phyloP scores from a whole-genome alignment of 2,888 invertebrate species.

The Tiliacea aurago region DNA sequence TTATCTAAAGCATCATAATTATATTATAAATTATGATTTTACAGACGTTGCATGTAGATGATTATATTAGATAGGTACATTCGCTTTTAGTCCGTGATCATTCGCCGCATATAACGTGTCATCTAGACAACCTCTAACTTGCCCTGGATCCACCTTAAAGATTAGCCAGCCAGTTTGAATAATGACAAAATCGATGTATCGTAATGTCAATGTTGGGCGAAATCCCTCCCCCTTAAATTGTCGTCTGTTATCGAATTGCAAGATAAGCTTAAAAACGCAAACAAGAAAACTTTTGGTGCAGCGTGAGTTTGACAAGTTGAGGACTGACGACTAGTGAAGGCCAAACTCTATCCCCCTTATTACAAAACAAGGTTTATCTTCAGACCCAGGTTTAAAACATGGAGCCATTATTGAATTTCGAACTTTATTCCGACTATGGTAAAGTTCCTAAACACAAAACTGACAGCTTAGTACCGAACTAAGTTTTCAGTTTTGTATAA shows the following conservation, averaged over 20 bases:
- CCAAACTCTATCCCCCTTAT: too few relatives aligned
- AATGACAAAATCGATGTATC: slow-evolving; percentile 17
- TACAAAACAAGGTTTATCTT: too few relatives aligned
- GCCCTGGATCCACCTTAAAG: slow-evolving; percentile 7
- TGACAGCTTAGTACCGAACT: too few relatives aligned
- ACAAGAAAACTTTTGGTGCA: background rate
- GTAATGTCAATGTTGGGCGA: slow-evolving; percentile 8
- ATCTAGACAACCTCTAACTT: slow-evolving; percentile 24
- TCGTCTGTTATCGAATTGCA: slow-evolving; percentile 13
- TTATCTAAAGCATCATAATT: too few relatives aligned
- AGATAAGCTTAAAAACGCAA: slow-evolving; percentile 3
- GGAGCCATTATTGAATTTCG: too few relatives aligned
- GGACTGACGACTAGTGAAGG: background rate
- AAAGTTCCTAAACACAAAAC: too few relatives aligned
- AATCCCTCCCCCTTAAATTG: slow-evolving; percentile 23
- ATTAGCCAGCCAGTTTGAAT: slow-evolving; percentile 20
- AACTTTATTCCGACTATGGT: too few relatives aligned
- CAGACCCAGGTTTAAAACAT: too few relatives aligned
- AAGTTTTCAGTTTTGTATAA: too few relatives aligned
- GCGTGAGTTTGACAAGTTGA: background rate
- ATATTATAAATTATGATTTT: too few relatives aligned
- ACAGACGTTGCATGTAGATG: too few relatives aligned
- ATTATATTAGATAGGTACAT: too few relatives aligned
- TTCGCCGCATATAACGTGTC: background rate
- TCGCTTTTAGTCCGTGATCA: background rate